A percentile compares a stretch with the other conserved stretches of the same genome.
These are phyloP conservation scores for Brotula barbata DNA, from an alignment of 2,797 vertebrate species.

Conservation along the genomic window DNA sequence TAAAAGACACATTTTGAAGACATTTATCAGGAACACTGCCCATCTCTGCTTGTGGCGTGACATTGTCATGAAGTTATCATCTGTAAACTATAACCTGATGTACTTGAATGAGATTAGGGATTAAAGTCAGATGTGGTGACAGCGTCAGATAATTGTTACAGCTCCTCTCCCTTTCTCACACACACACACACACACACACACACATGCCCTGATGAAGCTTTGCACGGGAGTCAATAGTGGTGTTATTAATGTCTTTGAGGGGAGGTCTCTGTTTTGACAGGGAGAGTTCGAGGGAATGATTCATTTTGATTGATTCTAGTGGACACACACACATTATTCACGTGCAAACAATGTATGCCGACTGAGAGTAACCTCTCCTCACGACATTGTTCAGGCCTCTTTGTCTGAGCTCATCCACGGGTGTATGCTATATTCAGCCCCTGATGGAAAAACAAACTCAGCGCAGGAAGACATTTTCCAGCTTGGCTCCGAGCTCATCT, in stretches of 20 bases:
- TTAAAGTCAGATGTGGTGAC: conserved; percentile 43
- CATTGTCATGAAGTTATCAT: too few relatives aligned
- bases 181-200: conserved; percentile 19
- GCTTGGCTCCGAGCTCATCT: too few relatives aligned
- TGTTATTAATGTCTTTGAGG: conserved; percentile 27
- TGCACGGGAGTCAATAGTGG: not conserved
- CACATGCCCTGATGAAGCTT: conserved; percentile 7
- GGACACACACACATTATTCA: conserved; percentile 12
- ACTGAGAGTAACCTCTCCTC: too few relatives aligned
- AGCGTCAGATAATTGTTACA: conserved; percentile 37
- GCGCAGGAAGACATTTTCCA: not conserved
- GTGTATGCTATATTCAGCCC: not conserved
- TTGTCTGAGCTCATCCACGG: not conserved
- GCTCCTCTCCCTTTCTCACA: conserved; percentile 3
- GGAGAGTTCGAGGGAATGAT: conserved; percentile 10
- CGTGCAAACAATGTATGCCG: not conserved
- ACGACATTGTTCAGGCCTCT: not conserved
- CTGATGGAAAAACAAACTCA: not conserved
- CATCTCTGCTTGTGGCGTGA: too few relatives aligned
- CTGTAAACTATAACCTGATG: too few relatives aligned
- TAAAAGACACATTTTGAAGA: too few relatives aligned
- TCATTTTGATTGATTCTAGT: conserved; percentile 3
- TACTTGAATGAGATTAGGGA: conserved; percentile 1
- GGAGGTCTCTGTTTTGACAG: conserved; percentile 33
- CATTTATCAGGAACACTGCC: too few relatives aligned